Evolutionary conservation across 1,140 invertebrate genomes (phyloP).

Genomic region (Idris sp.): DNA sequence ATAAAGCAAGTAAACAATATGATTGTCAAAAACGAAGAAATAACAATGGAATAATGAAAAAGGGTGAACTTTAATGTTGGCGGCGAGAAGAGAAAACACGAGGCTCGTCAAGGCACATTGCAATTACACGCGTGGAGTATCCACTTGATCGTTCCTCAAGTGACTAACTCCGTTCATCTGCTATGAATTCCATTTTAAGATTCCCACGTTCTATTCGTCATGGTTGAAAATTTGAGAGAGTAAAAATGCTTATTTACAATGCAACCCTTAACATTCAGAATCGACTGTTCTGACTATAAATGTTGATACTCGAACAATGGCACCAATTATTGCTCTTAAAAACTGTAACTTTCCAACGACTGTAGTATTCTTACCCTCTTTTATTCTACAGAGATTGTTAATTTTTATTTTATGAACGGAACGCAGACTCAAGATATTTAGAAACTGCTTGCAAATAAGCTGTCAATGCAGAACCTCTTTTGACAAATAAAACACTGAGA

Average conservation of each 20-base stretch:
- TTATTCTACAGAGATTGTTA: no score
- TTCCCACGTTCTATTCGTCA: slow-evolving; percentile 58
- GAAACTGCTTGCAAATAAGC: no score
- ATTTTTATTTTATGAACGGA: no score
- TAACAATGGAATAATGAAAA: slow-evolving; percentile 33
- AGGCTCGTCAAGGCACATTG: slow-evolving; percentile 42
- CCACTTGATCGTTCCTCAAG: slow-evolving; percentile 62
- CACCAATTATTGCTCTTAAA: not conserved
- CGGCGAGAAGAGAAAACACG: slow-evolving; percentile 49
- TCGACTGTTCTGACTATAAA: slow-evolving; percentile 1
- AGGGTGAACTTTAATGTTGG: slow-evolving; percentile 17
- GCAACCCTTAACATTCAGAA: slow-evolving; percentile 1
- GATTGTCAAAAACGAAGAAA: no score
- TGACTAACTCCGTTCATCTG: slow-evolving; percentile 55
- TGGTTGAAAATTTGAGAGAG: slow-evolving; percentile 28
- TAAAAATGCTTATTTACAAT: slow-evolving; percentile 18
- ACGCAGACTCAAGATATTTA: no score
- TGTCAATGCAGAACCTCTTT: no score
- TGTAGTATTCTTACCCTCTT: no score
- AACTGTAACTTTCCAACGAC: not conserved
- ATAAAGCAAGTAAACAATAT: no score
- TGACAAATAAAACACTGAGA: no score
- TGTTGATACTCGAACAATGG: slow-evolving; percentile 1
- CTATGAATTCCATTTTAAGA: slow-evolving; percentile 54
- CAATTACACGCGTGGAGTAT: slow-evolving; percentile 63